Base-by-base conservation (phyloP, 1,140 invertebrate genomes). In the Leptinotarsa defecta region DNA sequence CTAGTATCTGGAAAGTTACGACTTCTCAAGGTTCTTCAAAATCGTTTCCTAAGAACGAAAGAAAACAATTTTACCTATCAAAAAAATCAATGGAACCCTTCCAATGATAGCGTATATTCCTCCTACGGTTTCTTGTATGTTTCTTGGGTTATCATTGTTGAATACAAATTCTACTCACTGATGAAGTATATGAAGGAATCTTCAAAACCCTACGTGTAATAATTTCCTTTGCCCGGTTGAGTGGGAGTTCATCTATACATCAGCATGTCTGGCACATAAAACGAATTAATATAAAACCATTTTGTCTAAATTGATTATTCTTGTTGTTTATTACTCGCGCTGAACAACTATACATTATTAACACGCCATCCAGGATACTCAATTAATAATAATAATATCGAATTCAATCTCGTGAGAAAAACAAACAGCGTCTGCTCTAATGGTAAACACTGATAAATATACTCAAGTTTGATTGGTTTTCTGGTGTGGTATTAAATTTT, bases 401-500 rank as follows among this genome's bases (percentile, higher is more conserved):
- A 1, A 6, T 71, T 71, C 15, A 52, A 71, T 71, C 69, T 71
- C 69, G 24, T 71, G 34, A 57, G 48, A 61, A 71, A 43, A 57
- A 71, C 69, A 71, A 71, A 71, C 20, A 57, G 20, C 20, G 20
- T 48, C 49, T 71, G 48, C 20, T 61, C 22, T 22, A 71, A 71
- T 57, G n/a, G 69, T 22, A 71, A 71, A 71, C 52, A 71, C 69
- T 27, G 48, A 71, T 71, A 71, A 71, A 71, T 71, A 71, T 71
- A 71, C 69, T 71, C 49, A 57, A 71, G 48, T 71, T 71, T 52
- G 69, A 71, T 71, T 71, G 69, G 52, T 57, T 71, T 22, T 27
- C 19, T 69, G 49, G 48, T 71, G 27, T 57, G 34, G 22, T 22
- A 61, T 71, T 19, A 61, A 57, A 49, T 52, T 71, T 71, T 71